Percentiles rank a stretch among this genome's conserved stretches.
These are phyloP conservation scores for Tachina grossa DNA, from an alignment of 2,888 invertebrate genomes.

Conservation along the genomic window DNA sequence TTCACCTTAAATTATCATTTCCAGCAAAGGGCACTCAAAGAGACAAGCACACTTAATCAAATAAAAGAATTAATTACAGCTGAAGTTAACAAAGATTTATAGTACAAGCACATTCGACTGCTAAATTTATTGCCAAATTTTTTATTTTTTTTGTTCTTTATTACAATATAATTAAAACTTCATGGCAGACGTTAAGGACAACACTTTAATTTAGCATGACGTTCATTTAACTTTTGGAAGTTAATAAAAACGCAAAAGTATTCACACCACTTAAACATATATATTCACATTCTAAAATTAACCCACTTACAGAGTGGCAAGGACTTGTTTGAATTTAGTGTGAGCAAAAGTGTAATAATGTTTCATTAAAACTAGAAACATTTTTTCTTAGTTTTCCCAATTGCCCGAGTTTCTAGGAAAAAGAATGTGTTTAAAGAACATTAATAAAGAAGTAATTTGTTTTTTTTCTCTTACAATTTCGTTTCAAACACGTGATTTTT, in stretches of 20 bases:
- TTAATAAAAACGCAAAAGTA: not conserved
- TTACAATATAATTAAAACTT: conserved; percentile 18
- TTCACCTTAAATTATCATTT: not conserved
- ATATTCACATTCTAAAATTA: not conserved
- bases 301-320: not conserved
- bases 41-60: not conserved
- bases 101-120: not conserved
- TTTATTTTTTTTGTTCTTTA: not conserved
- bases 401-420: not conserved
- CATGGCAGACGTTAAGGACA: conserved; percentile 1
- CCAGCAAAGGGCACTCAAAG: not conserved
- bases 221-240: conserved; percentile 1
- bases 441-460: conserved; percentile 51
- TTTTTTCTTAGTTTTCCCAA: not conserved
- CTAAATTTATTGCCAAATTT: not conserved
- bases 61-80: not conserved
- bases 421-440: conserved; percentile 25
- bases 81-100: not conserved
- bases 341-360: not conserved
- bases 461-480: conserved; percentile 10
- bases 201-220: not conserved
- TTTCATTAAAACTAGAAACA: conserved; percentile 24
- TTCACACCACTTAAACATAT: not conserved
- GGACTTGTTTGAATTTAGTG: not conserved
- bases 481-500: conserved; percentile 5